phyloP scores from a whole-genome alignment of 2,888 invertebrate genomes.

The Hydriomena furcata region DNA sequence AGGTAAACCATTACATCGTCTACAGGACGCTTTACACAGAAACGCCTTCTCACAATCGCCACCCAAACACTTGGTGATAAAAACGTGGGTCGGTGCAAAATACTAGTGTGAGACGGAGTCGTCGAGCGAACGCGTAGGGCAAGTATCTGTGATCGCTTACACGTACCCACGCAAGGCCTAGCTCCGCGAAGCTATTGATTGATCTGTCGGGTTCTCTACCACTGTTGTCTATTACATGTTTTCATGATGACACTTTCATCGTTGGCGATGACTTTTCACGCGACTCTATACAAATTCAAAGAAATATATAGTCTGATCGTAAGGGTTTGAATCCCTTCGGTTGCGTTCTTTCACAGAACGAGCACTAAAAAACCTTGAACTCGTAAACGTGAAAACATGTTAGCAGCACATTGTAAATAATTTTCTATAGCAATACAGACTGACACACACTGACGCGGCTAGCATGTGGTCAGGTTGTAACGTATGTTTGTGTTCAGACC shows the following conservation, averaged over 20 bases:
- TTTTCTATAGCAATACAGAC: constrained; percentile 46
- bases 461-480: constrained; percentile 29
- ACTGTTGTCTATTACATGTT: constrained; percentile 70
- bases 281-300: background rate
- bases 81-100: constrained; percentile 23
- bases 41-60: constrained; percentile 31
- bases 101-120: constrained; percentile 38
- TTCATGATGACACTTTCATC: constrained; percentile 60
- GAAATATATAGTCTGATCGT: background rate
- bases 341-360: constrained; percentile 8
- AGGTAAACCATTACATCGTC: constrained; percentile 25
- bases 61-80: constrained; percentile 24
- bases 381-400: constrained; percentile 64
- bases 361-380: constrained; percentile 20
- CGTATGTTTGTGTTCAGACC: constrained; percentile 85
- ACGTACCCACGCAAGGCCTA: constrained; percentile 80
- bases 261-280: background rate
- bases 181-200: constrained; percentile 76
- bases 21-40: constrained; percentile 30
- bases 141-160: constrained; percentile 81
- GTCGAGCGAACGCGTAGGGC: constrained; percentile 73
- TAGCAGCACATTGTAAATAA: constrained; percentile 69
- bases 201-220: constrained; percentile 72
- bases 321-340: constrained; percentile 3
- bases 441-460: constrained; percentile 33